Conservation (phyloP, 2,888 invertebrate species). For the Drosophila macrospina region DNA sequence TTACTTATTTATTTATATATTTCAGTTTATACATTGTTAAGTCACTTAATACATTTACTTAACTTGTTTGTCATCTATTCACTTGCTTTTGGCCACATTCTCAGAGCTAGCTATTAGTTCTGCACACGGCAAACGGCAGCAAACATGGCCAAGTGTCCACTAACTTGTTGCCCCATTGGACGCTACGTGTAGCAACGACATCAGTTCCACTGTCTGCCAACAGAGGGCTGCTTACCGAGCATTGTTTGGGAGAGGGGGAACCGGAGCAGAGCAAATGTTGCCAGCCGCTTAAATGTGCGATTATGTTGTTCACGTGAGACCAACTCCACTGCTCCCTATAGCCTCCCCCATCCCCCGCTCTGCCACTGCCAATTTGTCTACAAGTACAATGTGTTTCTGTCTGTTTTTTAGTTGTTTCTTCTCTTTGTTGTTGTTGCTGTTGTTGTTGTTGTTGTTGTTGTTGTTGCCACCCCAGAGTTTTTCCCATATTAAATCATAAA, state of each 20-base stretch:
- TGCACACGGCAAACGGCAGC: constrained; percentile 14
- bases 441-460: constrained; percentile 42
- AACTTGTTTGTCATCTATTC: constrained; percentile 37
- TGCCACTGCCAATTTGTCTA: neutral
- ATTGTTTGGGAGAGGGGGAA: neutral
- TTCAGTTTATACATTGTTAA: neutral
- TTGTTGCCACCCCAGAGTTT: constrained; percentile 50
- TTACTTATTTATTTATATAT: neutral
- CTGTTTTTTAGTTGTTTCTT: constrained; percentile 39
- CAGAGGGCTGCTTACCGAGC: neutral
- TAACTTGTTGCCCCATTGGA: constrained; percentile 62
- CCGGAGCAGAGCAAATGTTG: constrained; percentile 38
- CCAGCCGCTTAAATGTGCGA: constrained; percentile 63
- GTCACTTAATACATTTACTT: constrained; percentile 5
- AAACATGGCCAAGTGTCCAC: constrained; percentile 41
- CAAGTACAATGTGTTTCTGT: constrained; percentile 37
- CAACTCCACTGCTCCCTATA: neutral
- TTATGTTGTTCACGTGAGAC: constrained; percentile 64
- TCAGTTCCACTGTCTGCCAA: neutral
- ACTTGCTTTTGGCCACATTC: constrained; percentile 41
- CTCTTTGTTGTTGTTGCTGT: no score
- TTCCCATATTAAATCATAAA: constrained; percentile 82
- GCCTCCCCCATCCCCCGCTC: fast-evolving
- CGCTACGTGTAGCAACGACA: constrained; percentile 41
- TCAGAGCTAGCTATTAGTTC: constrained; percentile 43